Evolutionary conservation across 2,888 invertebrate species (phyloP), one percentile per base, ranked within the genome.

Genomic region (Diaprepes abbreviatus): DNA sequence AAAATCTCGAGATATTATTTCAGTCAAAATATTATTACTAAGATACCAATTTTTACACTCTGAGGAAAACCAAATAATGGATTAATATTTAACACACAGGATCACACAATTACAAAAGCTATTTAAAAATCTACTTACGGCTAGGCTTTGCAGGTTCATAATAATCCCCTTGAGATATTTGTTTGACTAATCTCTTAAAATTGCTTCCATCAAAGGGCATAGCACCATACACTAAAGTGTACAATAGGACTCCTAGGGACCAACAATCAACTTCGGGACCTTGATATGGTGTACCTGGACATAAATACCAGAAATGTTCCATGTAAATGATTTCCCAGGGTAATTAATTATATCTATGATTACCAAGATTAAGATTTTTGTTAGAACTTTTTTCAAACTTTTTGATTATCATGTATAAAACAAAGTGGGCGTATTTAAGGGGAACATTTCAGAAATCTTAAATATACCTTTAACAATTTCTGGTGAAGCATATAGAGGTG

Each of bases 161-260:
- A 85, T 98, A 99, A 84, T 97, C 97, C 3, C 98, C 98, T 82
- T 94, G 93, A 78, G 97, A 97, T 82, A 98, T 98, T 86, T 98
- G 97, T 82, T 94, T 93, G 73, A 97, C 97, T 80, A 99, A 90
- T 79, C 95, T 91, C 85, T 97, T 97, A 85, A 98, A 98, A 86
- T 98, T 97, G 73, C 96, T 95, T 71, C 98, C 98, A 86, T 98
- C 98, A 83, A 98, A 98, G 60, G 95, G 99, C 99, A 99, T 99
- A 74, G 98, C 97, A 77, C 98, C 98, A 84, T 98, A 99, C 75
- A 99, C 98, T 80, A 99, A 88, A 50, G 98, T 98, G 85, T 99
- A 99, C 7, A 99, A 88, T 52, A 99, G 88, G 54, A 99, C 98
- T 63, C 98, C 99, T 72, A 99, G 86, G 19, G 98, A 98, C 98